These are phyloP conservation scores for Epirrhoe alternata DNA, from an alignment of 2,888 invertebrate genomes.

Conservation along the genomic window DNA sequence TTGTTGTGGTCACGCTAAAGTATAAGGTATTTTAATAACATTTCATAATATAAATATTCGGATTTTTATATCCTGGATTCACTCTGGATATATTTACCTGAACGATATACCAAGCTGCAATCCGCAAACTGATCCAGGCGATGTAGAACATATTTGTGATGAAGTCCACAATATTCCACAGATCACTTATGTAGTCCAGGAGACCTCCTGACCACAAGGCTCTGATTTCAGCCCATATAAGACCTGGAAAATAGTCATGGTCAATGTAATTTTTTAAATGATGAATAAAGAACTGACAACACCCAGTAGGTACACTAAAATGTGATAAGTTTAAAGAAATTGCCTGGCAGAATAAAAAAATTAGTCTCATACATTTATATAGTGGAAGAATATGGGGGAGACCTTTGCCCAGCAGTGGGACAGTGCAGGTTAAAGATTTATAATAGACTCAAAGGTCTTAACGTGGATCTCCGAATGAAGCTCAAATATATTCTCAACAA, in stretches of 20 bases:
- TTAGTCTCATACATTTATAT: no score
- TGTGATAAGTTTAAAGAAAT: not conserved
- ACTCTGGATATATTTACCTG: slow-evolving; percentile 89
- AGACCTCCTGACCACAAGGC: slow-evolving; percentile 96
- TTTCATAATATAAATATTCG: no score
- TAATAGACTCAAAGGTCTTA: no score
- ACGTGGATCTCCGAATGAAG: no score
- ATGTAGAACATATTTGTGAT: slow-evolving; percentile 98
- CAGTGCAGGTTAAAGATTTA: no score
- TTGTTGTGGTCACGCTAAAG: slow-evolving; percentile 88
- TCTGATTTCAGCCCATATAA: slow-evolving; percentile 97
- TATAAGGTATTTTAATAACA: no score
- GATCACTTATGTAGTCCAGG: slow-evolving; percentile 95
- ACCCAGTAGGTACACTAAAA: not conserved
- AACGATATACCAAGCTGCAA: slow-evolving; percentile 94
- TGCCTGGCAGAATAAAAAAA: no score
- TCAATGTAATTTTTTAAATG: not conserved
- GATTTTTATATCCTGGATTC: no score
- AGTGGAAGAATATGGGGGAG: no score
- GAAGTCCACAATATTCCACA: slow-evolving; percentile 99
- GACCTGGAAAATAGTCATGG: slow-evolving; percentile 85
- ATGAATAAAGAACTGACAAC: not conserved
- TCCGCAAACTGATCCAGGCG: slow-evolving; percentile 94
- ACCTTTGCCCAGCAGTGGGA: no score
- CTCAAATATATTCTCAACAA: no score